Conservation (phyloP, 2,888 invertebrate species). For the Leptinotarsa juncta region DNA sequence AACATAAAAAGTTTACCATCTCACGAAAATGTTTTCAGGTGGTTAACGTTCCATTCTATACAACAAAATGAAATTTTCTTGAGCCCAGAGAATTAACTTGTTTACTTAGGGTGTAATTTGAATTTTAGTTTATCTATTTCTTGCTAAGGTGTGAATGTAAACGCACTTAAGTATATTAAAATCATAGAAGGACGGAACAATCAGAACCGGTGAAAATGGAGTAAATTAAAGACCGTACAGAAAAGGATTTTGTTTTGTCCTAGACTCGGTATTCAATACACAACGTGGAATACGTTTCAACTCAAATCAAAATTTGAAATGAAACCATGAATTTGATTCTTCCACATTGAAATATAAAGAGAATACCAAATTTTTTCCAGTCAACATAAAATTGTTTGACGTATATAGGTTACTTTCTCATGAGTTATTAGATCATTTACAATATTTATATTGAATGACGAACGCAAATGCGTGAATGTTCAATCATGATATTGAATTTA, state of each 20-base stretch:
- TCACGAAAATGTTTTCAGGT: background rate
- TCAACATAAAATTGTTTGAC: too few species aligned
- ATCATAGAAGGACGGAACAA: background rate
- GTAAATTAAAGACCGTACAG: background rate
- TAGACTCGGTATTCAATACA: background rate
- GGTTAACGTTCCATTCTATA: background rate
- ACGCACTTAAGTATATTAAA: background rate
- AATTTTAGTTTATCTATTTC: slow-evolving; percentile 1
- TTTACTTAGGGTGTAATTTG: slow-evolving; percentile 9
- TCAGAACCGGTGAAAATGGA: background rate
- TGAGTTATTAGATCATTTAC: too few species aligned
- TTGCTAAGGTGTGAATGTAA: background rate
- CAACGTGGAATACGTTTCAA: too few species aligned
- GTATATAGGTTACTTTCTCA: too few species aligned
- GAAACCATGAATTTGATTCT: too few species aligned
- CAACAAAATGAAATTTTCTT: slow-evolving; percentile 6
- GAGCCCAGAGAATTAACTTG: slow-evolving; percentile 7
- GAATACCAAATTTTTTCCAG: too few species aligned
- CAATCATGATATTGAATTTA: too few species aligned
- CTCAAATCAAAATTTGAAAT: too few species aligned
- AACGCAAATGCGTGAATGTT: too few species aligned
- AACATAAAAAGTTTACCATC: slow-evolving; percentile 3
- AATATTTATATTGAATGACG: too few species aligned
- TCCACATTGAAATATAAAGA: too few species aligned
- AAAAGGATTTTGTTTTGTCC: background rate